Percentiles rank a stretch among this genome's conserved stretches.
Evolutionary conservation across 1,140 invertebrate species (phyloP).

Genomic region (Zelostemma sp.): DNA sequence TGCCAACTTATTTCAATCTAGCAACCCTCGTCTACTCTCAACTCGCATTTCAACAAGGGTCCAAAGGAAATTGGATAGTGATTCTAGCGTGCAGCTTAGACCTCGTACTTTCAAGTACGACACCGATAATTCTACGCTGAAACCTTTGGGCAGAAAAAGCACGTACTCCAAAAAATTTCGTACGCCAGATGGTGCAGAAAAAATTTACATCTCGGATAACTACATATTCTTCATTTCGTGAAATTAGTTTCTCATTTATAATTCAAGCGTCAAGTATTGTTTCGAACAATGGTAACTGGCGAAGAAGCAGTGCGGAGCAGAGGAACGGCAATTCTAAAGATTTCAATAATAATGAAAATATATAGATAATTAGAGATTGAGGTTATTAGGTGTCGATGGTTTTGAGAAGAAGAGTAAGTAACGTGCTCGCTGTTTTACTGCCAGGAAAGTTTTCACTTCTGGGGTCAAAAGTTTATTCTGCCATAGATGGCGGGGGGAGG

Average conservation of each 20-base stretch:
- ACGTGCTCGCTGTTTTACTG: slow-evolving; percentile 62
- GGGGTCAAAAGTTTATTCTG: slow-evolving; percentile 63
- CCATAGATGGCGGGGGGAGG: slow-evolving; percentile 46
- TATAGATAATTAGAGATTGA: slow-evolving; percentile 53
- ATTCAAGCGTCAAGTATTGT: no score
- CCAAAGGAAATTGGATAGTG: slow-evolving; percentile 50
- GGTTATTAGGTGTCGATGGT: slow-evolving; percentile 60
- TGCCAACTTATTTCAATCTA: slow-evolving; percentile 66
- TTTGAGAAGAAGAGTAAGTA: slow-evolving; percentile 48
- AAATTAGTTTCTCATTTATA: neutral
- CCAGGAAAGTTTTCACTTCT: slow-evolving; percentile 56
- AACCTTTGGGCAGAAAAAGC: slow-evolving; percentile 29
- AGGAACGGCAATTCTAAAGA: no score
- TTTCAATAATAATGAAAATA: no score
- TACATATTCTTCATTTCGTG: no score
- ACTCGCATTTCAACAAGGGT: slow-evolving; percentile 46
- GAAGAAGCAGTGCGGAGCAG: no score
- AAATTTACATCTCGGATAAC: no score
- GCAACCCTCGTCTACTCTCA: slow-evolving; percentile 45
- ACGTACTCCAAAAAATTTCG: slow-evolving; percentile 27
- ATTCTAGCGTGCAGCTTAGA: slow-evolving; percentile 35
- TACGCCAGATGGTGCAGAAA: no score
- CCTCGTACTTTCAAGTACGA: slow-evolving; percentile 44
- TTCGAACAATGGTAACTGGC: no score
- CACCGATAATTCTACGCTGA: slow-evolving; percentile 44